These are phyloP conservation scores for Pinctada fucata DNA, from an alignment of 2,888 invertebrate genomes.

Conservation along the genomic window DNA sequence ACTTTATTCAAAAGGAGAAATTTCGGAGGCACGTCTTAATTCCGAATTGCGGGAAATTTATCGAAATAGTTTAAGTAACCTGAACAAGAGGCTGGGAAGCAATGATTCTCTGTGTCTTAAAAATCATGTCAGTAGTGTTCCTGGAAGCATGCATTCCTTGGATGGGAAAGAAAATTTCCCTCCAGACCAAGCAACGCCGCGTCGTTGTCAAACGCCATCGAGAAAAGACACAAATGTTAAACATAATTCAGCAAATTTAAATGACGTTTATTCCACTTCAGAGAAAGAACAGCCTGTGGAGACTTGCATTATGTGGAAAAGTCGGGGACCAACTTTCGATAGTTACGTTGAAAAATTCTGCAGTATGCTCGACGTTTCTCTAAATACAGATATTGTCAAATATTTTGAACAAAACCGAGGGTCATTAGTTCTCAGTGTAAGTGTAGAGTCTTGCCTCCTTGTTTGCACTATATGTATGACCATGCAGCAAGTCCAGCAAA, in stretches of 20 bases:
- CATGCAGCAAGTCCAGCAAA: slow-evolving; percentile 58
- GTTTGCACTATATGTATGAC: slow-evolving; percentile 72
- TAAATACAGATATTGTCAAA: slow-evolving; percentile 64
- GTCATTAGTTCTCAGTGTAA: slow-evolving; percentile 68
- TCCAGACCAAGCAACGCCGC: slow-evolving; percentile 1
- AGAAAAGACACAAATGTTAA: not conserved
- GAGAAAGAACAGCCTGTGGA: slow-evolving; percentile 32
- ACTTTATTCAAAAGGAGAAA: not conserved
- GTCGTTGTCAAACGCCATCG: not conserved
- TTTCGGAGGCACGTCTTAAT: too few relatives aligned
- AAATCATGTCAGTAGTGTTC: slow-evolving; percentile 16
- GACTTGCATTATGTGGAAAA: slow-evolving; percentile 39
- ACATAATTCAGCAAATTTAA: slow-evolving; percentile 9
- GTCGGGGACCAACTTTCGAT: slow-evolving; percentile 37
- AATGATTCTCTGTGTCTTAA: slow-evolving; percentile 13
- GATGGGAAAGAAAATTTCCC: slow-evolving; percentile 26
- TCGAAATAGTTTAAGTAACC: slow-evolving; percentile 10
- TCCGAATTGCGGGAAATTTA: slow-evolving; percentile 6
- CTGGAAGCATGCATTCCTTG: slow-evolving; percentile 3
- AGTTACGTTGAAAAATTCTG: slow-evolving; percentile 48
- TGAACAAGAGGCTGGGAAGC: slow-evolving; percentile 1
- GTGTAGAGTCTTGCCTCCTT: slow-evolving; percentile 61
- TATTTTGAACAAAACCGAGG: slow-evolving; percentile 74
- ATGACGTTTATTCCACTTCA: slow-evolving; percentile 2
- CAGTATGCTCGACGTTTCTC: slow-evolving; percentile 54